Evolutionary conservation across 2,797 vertebrate species (phyloP).

Genomic region (Cottoperca gobio): DNA sequence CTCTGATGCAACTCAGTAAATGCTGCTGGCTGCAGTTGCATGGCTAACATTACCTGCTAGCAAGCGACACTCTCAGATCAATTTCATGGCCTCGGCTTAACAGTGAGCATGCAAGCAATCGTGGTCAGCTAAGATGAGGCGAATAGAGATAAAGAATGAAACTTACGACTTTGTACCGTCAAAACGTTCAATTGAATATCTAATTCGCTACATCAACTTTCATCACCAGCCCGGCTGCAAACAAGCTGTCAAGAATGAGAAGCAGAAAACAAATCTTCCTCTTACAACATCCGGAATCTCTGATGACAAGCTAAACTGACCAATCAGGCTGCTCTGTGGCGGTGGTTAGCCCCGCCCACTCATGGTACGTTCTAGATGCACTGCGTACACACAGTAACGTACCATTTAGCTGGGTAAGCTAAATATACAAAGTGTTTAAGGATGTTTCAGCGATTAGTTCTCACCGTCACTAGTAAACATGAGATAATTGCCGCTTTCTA

Average conservation of each 20-base stretch:
- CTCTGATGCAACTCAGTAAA: slow-evolving; percentile 24
- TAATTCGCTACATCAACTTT: slow-evolving; percentile 44
- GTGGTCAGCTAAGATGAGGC: slow-evolving; percentile 7
- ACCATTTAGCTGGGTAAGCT: neutral
- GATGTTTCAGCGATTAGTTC: neutral
- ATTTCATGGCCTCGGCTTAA: slow-evolving; percentile 74
- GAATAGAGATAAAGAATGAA: neutral
- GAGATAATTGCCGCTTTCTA: neutral
- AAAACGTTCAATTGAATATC: slow-evolving; percentile 28
- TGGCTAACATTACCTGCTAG: slow-evolving; percentile 72
- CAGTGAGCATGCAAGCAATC: slow-evolving; percentile 19
- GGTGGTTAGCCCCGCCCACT: slow-evolving; percentile 37
- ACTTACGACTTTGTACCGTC: slow-evolving; percentile 63
- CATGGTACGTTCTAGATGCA: neutral
- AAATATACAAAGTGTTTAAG: neutral
- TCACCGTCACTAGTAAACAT: accelerated
- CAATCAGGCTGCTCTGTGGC: slow-evolving; percentile 54
- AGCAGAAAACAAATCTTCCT: slow-evolving; percentile 75
- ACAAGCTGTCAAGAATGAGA: slow-evolving; percentile 69
- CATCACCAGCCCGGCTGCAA: slow-evolving; percentile 34
- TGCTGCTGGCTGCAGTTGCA: slow-evolving; percentile 25
- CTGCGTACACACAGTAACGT: too few relatives aligned
- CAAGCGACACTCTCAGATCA: slow-evolving; percentile 63
- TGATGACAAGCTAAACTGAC: slow-evolving; percentile 49
- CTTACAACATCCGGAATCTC: slow-evolving; percentile 75